phyloP scores from a whole-genome alignment of 2,113 vertebrate genomes.

The Dissostichus mawsoni region DNA sequence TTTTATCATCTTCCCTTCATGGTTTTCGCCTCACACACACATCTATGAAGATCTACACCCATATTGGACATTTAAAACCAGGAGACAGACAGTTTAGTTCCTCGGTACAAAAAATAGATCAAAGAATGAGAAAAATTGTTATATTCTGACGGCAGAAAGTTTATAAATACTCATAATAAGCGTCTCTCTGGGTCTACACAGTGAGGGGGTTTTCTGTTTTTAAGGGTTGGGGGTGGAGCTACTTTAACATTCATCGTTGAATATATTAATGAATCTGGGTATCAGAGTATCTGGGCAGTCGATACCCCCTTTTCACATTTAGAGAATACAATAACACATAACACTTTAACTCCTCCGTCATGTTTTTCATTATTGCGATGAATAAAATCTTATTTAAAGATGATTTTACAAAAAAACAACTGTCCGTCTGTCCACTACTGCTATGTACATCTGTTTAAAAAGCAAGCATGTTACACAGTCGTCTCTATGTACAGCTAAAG shows the following conservation, averaged over 20 bases:
- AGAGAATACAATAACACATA: slow-evolving; percentile 62
- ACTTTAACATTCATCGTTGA: slow-evolving; percentile 75
- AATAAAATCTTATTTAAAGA: slow-evolving; percentile 90
- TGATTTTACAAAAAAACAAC: slow-evolving; percentile 93
- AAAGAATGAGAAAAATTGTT: slow-evolving; percentile 74
- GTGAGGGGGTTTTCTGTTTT: slow-evolving; percentile 71
- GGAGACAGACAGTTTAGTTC: slow-evolving; percentile 45
- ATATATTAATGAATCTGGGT: slow-evolving; percentile 69
- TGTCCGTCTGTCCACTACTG: slow-evolving; percentile 88
- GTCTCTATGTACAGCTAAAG: slow-evolving; percentile 81
- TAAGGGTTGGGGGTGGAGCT: slow-evolving; percentile 71
- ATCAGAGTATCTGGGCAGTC: slow-evolving; percentile 73
- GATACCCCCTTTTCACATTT: slow-evolving; percentile 72
- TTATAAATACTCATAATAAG: slow-evolving; percentile 56
- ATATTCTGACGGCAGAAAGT: slow-evolving; percentile 66
- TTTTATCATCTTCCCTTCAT: slow-evolving; percentile 69
- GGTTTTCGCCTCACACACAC: slow-evolving; percentile 66
- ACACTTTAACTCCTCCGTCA: slow-evolving; percentile 80
- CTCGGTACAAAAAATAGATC: slow-evolving; percentile 76
- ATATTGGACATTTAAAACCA: slow-evolving; percentile 53
- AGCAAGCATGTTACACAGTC: slow-evolving; percentile 96
- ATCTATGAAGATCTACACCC: slow-evolving; percentile 56
- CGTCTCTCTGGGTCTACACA: slow-evolving; percentile 77
- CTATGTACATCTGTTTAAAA: slow-evolving; percentile 97
- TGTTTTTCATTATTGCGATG: slow-evolving; percentile 94